Evolutionary conservation across 2,888 invertebrate genomes (phyloP).

Genomic region (Epinotia demarniana): DNA sequence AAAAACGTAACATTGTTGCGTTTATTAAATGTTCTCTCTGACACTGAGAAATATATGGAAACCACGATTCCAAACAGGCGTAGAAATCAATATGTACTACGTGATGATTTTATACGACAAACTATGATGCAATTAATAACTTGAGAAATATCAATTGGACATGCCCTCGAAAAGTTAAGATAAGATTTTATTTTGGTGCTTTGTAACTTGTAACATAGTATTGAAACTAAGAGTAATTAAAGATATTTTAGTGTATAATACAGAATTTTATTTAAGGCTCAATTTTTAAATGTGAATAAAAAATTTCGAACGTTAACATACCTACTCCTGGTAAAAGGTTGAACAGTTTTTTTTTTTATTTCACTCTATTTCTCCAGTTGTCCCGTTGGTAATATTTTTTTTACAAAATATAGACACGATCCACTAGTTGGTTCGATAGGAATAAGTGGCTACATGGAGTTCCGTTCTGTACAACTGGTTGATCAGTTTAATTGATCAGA

Average conservation of each 20-base stretch:
- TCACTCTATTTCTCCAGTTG: too few relatives aligned
- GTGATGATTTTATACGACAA: neutral
- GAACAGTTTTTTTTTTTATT: too few relatives aligned
- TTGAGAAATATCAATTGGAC: neutral
- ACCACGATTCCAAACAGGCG: neutral
- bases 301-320: too few relatives aligned
- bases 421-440: too few relatives aligned
- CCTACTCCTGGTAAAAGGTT: too few relatives aligned
- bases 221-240: neutral
- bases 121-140: neutral
- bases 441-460: neutral
- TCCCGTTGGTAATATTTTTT: too few relatives aligned
- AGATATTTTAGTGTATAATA: neutral
- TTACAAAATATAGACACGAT: too few relatives aligned
- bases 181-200: conserved; percentile 6
- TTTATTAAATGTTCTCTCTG: neutral
- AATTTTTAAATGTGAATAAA: too few relatives aligned
- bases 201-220: neutral
- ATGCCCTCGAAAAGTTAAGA: conserved; percentile 1
- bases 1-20: conserved; percentile 3
- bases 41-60: conserved; percentile 6
- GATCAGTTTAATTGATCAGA: conserved; percentile 23
- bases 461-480: conserved; percentile 18
- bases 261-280: neutral
- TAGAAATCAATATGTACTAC: neutral